Conservation (phyloP, 2,797 vertebrate species). For the Spea hammondii region DNA sequence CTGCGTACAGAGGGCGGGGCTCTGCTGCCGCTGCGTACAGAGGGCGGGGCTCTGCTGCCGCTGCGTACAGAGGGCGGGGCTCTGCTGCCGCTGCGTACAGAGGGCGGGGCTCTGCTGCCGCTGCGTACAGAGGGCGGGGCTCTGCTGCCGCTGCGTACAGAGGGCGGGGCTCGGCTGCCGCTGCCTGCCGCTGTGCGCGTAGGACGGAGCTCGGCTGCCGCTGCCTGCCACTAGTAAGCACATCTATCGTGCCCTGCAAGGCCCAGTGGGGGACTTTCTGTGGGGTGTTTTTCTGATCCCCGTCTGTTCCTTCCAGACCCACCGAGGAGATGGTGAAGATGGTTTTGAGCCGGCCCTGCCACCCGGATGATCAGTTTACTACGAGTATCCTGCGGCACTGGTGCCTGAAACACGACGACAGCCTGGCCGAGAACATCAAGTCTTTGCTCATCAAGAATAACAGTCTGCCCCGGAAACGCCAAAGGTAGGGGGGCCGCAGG, state of each 20-base stretch:
- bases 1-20: background rate
- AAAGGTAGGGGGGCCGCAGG: constrained; percentile 74
- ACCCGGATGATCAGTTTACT: constrained; percentile 92
- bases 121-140: background rate
- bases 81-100: background rate
- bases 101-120: background rate
- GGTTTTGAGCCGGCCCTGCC: constrained; percentile 91
- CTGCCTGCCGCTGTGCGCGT: background rate
- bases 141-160: background rate
- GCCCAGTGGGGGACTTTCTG: background rate
- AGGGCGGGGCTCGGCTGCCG: background rate
- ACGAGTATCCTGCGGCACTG: constrained; percentile 94
- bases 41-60: background rate
- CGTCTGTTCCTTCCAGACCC: constrained; percentile 68
- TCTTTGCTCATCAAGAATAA: constrained; percentile 97
- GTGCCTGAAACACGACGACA: constrained; percentile 88
- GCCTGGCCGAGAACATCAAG: constrained; percentile 89
- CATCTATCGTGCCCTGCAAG: background rate
- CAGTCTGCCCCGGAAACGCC: constrained; percentile 89
- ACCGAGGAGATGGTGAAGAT: constrained; percentile 98
- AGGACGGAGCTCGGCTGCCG: background rate
- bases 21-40: background rate
- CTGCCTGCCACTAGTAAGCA: background rate
- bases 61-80: background rate
- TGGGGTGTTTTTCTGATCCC: background rate